Evolutionary conservation across 2,888 invertebrate species (phyloP).

Genomic region (Oscheius sp.): DNA sequence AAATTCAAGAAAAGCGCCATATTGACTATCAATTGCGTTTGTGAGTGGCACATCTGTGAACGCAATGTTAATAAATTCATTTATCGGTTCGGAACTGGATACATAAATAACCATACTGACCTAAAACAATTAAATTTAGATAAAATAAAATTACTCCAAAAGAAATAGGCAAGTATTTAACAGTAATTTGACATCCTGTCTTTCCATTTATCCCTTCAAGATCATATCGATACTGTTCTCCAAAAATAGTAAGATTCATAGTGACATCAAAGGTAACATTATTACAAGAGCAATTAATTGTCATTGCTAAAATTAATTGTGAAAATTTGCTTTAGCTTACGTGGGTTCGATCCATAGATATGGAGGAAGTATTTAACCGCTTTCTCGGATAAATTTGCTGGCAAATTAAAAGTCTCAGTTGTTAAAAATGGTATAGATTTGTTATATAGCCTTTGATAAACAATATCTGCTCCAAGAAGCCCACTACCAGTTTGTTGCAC

Average conservation of each 20-base stretch:
- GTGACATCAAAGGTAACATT: too few species aligned
- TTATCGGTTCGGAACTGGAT: too few species aligned
- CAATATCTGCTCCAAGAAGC: neutral
- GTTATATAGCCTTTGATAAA: constrained; percentile 6
- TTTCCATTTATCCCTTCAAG: neutral
- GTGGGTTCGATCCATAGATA: neutral
- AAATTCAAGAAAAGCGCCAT: too few species aligned
- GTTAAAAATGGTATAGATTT: neutral
- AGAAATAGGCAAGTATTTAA: neutral
- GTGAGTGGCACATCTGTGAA: too few species aligned
- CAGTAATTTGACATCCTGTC: neutral
- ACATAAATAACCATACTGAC: neutral
- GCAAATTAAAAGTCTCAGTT: neutral
- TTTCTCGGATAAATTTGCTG: neutral
- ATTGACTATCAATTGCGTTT: too few species aligned
- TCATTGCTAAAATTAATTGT: neutral
- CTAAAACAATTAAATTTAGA: neutral
- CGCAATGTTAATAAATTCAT: too few species aligned
- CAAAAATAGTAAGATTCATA: neutral
- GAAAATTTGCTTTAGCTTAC: neutral
- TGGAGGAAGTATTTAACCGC: neutral
- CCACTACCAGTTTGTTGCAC: neutral
- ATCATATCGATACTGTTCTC: neutral
- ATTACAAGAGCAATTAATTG: neutral
- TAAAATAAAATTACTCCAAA: neutral